Evolutionary conservation across 2,888 invertebrate genomes (phyloP), one percentile per base, ranked within the genome.

Genomic region (Kryphioiulus occultus): DNA sequence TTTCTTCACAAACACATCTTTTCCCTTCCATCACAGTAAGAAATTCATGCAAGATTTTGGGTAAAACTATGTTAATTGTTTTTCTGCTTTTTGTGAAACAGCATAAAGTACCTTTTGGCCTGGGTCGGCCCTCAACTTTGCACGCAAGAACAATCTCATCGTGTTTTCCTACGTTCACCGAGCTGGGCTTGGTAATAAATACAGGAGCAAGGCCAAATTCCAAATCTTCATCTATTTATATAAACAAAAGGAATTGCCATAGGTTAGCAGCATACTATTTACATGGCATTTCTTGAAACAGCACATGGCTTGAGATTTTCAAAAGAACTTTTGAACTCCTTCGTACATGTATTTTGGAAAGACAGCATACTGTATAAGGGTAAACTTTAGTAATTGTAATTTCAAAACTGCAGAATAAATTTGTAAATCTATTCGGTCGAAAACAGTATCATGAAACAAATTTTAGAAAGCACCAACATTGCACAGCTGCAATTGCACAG

Each of bases 111-210:
- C 97, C 95, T 94, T 95, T 95, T 12, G 97, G 96, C 91, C 95
- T 96, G 0, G 97, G 97, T 91, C 96, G 95, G 88, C 97, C 97
- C 89, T 94, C 94, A 85, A 96, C 94, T 91, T 96, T 94, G 91
- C 96, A 97, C 0, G 96, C 96, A 86, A 97, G 94, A 82, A 95
- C 95, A 89, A 97, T 94, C 90, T 97, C 96, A 92, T 96, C 96
- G 0, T 96, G 96, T 10, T 95, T 94, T 32, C 95, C 94, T 68
- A 96, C 95, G 59, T 94, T 93, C 90, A 97, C 94, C 88, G 95
- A 95, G 87, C 95, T 95, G 0, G 97, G 97, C 89, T 96, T 93
- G 0, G 96, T 95, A 19, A 95, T 93, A 91, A 97, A 96, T 91
- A 95, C 94, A 0, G 90, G 89, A 17, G 89, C 88, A 83, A 89